Evolutionary conservation across 2,113 vertebrate species (phyloP), one percentile per base, ranked within the genome.

Genomic region (Myotis davidii): DNA sequence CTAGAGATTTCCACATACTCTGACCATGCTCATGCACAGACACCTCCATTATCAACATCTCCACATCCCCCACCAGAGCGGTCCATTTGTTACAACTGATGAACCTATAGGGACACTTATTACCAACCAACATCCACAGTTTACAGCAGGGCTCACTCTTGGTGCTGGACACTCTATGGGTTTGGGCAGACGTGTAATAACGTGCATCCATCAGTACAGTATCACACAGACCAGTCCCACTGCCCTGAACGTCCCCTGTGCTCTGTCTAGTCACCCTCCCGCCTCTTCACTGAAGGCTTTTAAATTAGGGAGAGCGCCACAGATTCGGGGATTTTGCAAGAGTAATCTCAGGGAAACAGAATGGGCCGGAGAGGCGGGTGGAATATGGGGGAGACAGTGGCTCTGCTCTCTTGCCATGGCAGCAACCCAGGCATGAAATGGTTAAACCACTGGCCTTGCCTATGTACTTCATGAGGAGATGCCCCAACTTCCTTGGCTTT

Each of bases 401-500:
- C n/a, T 23, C 13, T 8, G 69, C 25, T 56, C 4, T 0, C 3
- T 0, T 69, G 25, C 32, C 5, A 2, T 3, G 20, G 29, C 13
- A 20, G 23, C 48, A 23, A 69, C 7, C 48, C 72, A 84, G 42
- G 56, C 82, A 23, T 6, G 32, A 52, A 64, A 45, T 18, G n/a
- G 86, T 72, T 76, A 23, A 37, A 37, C 45, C 65, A 1, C 0
- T 9, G 23, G 78, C 56, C 3, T 2, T 17, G 65, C 14, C 23
- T 42, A 29, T 6, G 77, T 25, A 11, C 20, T 45, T 42, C 48
- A 18, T 17, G 25, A 52, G 18, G 32, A 88, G 56, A 48, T 48
- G 67, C 54, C 21, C 1, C 9, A 34, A 34, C 25, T 59, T 27
- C 21, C 23, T 34, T 39, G 27, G 6, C 16, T 9, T 4, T 42